Evolutionary conservation across 2,888 invertebrate species (phyloP).

Genomic region (Perithous albicinctus): DNA sequence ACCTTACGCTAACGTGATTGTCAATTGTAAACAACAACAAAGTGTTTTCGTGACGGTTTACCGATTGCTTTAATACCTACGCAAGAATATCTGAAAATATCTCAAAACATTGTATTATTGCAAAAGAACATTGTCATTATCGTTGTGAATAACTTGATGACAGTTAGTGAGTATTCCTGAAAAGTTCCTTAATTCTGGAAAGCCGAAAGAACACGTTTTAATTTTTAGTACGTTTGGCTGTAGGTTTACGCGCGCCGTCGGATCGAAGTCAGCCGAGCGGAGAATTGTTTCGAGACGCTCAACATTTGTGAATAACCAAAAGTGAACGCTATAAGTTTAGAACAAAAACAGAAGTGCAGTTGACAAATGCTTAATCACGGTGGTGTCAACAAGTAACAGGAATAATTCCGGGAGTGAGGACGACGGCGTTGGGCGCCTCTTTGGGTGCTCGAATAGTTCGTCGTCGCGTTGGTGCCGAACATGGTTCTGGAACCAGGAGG

Average conservation of each 20-base stretch:
- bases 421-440: conserved; percentile 49
- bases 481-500: conserved; percentile 84
- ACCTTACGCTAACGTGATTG: neutral
- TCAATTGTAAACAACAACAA: neutral
- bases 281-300: neutral
- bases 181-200: neutral
- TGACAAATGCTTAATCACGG: conserved; percentile 41
- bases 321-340: neutral
- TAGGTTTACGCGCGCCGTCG: conserved; percentile 60
- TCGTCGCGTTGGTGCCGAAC: conserved; percentile 83
- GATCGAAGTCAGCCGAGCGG: conserved; percentile 42
- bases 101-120: neutral
- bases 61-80: neutral
- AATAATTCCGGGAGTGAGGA: conserved; percentile 39
- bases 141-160: neutral
- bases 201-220: neutral
- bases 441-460: conserved; percentile 49
- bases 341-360: neutral
- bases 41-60: conserved; percentile 7
- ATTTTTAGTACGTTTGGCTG: neutral
- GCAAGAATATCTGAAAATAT: neutral
- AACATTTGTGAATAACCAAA: neutral
- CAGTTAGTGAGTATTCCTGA: conserved; percentile 1
- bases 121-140: neutral
- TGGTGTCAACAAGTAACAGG: conserved; percentile 10